Evolutionary conservation across 2,113 vertebrate genomes (phyloP), one percentile per base, ranked within the genome.

Genomic region (Microcebus tavaratra): DNA sequence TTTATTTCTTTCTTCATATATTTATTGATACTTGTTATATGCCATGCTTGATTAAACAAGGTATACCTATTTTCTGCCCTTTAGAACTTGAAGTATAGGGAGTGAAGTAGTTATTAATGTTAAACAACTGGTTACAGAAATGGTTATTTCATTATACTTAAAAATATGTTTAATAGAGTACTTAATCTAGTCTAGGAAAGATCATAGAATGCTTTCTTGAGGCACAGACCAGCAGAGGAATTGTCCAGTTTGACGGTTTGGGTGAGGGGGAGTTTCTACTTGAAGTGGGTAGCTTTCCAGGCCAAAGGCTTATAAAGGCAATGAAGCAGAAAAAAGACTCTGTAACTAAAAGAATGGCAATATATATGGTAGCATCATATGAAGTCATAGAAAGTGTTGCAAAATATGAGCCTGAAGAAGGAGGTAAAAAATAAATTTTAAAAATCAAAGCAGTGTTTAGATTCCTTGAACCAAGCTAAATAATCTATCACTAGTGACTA

Each of bases 361-460:
- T 18, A 20, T 89, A 31, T 31, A 20, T 89, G 21, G n/a, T 61
- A 84, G 42, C 17, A 45, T 79, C 12, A 31, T 55, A 55, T 53
- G 85, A 12, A 78, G 72, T 65, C 50, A 65, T 31, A 36, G 20
- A 76, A 92, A 27, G 15, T 12, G 21, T 89, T 92, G 48, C 8
- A 13, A 67, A 20, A 53, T 85, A 48, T 36, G n/a, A 90, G 10
- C 48, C 57, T 57, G 57, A 65, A 76, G 57, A 59, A 76, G 9
- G 29, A 94, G 53, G 39, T 59, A 78, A 57, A 36, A 53, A 81
- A 39, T 68, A 67, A n/a, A 53, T 65, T 57, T 42, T 10, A 42
- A 89, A 96, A 90, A 65, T 63, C 23, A 92, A 93, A 94, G 53
- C 18, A 29, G 34, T 80, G 11, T 48, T 92, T 75, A 34, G 8